Evolutionary conservation across 2,888 invertebrate species (phyloP).

Genomic region (Leptopilina myrica): DNA sequence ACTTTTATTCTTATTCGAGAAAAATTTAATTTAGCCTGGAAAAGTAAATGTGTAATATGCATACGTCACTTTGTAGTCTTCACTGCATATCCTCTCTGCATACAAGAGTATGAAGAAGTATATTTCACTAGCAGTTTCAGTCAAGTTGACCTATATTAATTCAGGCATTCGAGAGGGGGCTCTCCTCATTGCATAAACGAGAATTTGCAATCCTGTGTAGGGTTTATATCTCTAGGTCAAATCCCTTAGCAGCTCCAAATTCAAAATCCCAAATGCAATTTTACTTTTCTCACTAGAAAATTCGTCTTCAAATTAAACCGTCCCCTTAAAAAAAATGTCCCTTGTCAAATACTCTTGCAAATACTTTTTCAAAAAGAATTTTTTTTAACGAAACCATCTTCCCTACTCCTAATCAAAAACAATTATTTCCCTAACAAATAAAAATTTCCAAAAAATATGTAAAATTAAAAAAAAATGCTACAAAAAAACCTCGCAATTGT

Average conservation of each 20-base stretch:
- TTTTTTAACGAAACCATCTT: too few species aligned
- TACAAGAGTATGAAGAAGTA: conserved; percentile 42
- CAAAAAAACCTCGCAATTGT: background rate
- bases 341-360: background rate
- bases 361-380: too few species aligned
- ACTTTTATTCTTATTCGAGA: conserved; percentile 19
- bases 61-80: conserved; percentile 38
- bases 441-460: too few species aligned
- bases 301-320: background rate
- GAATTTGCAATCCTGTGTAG: conserved; percentile 3
- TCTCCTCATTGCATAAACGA: conserved; percentile 17
- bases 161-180: conserved; percentile 33
- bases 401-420: too few species aligned
- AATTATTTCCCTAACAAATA: too few species aligned
- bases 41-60: conserved; percentile 29
- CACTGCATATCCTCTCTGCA: conserved; percentile 1
- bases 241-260: conserved; percentile 3
- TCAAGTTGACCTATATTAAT: conserved; percentile 56
- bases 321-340: background rate
- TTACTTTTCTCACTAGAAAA: background rate
- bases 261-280: background rate
- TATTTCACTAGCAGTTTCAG: conserved; percentile 45
- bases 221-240: conserved; percentile 16
- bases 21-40: conserved; percentile 23
- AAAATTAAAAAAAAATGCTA: too few species aligned